Evolutionary conservation across 2,888 invertebrate species (phyloP), one percentile per base, ranked within the genome.

Genomic region (Melinaea marsaeus): DNA sequence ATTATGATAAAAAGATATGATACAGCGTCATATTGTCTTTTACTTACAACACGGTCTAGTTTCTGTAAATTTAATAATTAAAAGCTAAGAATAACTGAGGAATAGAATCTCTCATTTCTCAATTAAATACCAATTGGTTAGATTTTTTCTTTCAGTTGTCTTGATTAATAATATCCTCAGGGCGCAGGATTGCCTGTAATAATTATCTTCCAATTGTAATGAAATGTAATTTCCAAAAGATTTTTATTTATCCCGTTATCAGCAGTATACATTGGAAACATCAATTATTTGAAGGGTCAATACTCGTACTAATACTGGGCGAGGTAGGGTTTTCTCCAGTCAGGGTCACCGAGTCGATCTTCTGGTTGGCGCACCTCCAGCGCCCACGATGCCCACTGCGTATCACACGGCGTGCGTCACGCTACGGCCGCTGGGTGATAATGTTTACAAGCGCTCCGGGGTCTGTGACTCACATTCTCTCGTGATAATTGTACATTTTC

Each of bases 401-500:
- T 74, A 77, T 78, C 75, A 76, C 68, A 71, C 72, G 69, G 74
- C 77, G 83, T 88, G 87, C 80, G 88, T 88, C 87, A 86, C 74
- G 66, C 73, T 75, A 73, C 75, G 70, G 73, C 79, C 77, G 77
- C 81, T 78, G 77, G 73, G 77, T 75, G 79, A 80, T 80, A 81
- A 76, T 86, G 83, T 86, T 87, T 85, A 84, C 84, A 80, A 76
- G 79, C 78, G 77, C 78, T 79, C 77, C 84, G 79, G 80, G 83
- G 82, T 78, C 80, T 81, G 81, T 89, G 89, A 88, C 79, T 90
- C 88, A 88, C 74, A 73, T 63, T 72, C 77, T 71, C 67, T 79
- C 80, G 78, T 80, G 78, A 85, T 85, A 82, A 74, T 80, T 76
- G 73, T 78, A 75, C 73, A 71, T 72, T 75, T 79, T 81, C 80